Conservation (phyloP, 1,140 invertebrate species). For the Calycopis cecrops region DNA sequence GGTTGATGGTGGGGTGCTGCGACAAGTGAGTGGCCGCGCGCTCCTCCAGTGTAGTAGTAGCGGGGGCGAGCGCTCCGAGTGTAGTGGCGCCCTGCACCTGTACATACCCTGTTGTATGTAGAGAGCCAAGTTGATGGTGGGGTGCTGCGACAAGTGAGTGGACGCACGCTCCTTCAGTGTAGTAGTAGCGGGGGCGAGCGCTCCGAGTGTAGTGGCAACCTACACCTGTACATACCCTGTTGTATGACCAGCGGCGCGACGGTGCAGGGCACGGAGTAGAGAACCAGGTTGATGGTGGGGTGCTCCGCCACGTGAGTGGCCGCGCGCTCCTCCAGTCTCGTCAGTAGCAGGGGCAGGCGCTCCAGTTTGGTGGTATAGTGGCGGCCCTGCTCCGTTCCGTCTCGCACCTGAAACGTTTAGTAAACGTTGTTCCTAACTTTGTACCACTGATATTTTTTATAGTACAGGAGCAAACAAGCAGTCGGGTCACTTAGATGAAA, state of each 20-base stretch:
- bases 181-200: slow-evolving; percentile 84
- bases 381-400: slow-evolving; percentile 64
- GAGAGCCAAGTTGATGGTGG: slow-evolving; percentile 89
- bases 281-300: slow-evolving; percentile 89
- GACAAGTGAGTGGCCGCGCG: slow-evolving; percentile 91
- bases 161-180: slow-evolving; percentile 90
- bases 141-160: slow-evolving; percentile 87
- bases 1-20: slow-evolving; percentile 87
- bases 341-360: slow-evolving; percentile 82
- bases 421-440: too few species aligned
- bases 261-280: slow-evolving; percentile 86
- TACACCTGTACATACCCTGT: slow-evolving; percentile 33
- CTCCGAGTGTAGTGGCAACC: slow-evolving; percentile 30
- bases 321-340: slow-evolving; percentile 89
- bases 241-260: slow-evolving; percentile 84
- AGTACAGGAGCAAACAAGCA: too few species aligned
- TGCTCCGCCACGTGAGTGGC: slow-evolving; percentile 88
- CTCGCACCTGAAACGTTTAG: slow-evolving; percentile 49
- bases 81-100: slow-evolving; percentile 74
- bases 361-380: slow-evolving; percentile 80
- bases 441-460: too few species aligned
- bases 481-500: too few species aligned
- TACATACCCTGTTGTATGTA: slow-evolving; percentile 79
- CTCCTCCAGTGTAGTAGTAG: slow-evolving; percentile 89
- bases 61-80: slow-evolving; percentile 80